These are phyloP conservation scores for Cactoblastis cactorum DNA, from an alignment of 2,888 invertebrate species.

Conservation along the genomic window DNA sequence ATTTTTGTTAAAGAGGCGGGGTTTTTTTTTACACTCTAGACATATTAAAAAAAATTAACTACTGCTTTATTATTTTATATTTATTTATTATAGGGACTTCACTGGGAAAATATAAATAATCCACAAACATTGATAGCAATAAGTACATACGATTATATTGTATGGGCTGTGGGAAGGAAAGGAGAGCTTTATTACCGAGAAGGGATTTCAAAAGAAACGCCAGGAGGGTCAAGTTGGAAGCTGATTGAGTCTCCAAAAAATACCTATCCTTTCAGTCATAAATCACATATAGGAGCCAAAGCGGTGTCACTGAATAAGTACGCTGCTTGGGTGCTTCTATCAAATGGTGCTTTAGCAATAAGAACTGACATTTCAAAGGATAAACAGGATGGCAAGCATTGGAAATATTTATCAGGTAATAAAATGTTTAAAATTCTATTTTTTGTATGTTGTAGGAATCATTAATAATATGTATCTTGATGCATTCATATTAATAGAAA, in stretches of 20 bases:
- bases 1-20: too few relatives aligned
- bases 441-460: too few relatives aligned
- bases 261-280: conserved; percentile 48
- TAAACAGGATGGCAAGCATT: conserved; percentile 90
- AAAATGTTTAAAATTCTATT: too few relatives aligned
- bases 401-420: conserved; percentile 82
- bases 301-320: conserved; percentile 85
- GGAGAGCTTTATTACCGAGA: conserved; percentile 91
- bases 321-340: conserved; percentile 90
- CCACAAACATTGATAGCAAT: conserved; percentile 89
- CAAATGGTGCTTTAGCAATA: conserved; percentile 85
- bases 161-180: conserved; percentile 93
- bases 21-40: too few relatives aligned
- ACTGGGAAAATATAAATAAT: conserved; percentile 90
- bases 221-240: conserved; percentile 86
- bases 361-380: conserved; percentile 87
- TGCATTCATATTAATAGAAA: too few relatives aligned
- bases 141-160: conserved; percentile 83
- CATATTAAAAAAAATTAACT: too few relatives aligned
- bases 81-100: conserved; percentile 76
- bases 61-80: not conserved
- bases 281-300: conserved; percentile 76
- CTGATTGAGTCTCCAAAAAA: conserved; percentile 83
- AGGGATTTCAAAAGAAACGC: conserved; percentile 84
- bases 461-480: too few relatives aligned